phyloP scores from a whole-genome alignment of 1,140 invertebrate species.

The Cydia strobilella region DNA sequence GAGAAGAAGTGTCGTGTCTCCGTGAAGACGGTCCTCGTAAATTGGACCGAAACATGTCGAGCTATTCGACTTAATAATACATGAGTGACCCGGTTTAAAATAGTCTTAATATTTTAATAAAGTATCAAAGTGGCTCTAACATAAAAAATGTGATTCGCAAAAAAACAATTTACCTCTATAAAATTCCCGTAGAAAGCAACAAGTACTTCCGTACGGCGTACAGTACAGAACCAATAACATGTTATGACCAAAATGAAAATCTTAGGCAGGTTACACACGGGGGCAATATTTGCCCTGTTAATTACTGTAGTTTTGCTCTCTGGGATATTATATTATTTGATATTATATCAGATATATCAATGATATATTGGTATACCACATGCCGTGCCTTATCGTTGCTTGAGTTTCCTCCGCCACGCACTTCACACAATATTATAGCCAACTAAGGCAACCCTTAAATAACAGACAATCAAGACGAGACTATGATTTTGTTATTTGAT shows the following conservation, averaged over 20 bases:
- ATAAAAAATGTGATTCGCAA: background rate
- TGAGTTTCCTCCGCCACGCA: too few relatives aligned
- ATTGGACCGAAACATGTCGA: too few relatives aligned
- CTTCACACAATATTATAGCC: background rate
- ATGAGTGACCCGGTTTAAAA: too few relatives aligned
- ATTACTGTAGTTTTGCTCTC: background rate
- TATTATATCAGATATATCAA: too few relatives aligned
- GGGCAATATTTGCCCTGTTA: background rate
- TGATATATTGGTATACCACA: too few relatives aligned
- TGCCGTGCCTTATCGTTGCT: background rate
- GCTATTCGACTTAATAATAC: too few relatives aligned
- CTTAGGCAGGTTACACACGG: background rate
- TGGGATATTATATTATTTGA: too few relatives aligned
- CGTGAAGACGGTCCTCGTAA: too few relatives aligned
- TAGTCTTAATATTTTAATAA: too few relatives aligned
- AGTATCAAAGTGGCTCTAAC: background rate
- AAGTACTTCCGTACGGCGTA: background rate
- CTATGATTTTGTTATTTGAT: too few relatives aligned
- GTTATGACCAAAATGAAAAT: conserved; percentile 13
- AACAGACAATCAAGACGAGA: background rate
- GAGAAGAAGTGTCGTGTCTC: too few relatives aligned
- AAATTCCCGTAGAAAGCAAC: background rate
- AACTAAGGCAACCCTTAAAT: background rate
- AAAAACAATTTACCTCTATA: background rate
- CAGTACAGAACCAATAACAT: background rate